Evolutionary conservation across 2,113 vertebrate species (phyloP), one percentile per base, ranked within the genome.

Genomic region (Smithornis capensis): DNA sequence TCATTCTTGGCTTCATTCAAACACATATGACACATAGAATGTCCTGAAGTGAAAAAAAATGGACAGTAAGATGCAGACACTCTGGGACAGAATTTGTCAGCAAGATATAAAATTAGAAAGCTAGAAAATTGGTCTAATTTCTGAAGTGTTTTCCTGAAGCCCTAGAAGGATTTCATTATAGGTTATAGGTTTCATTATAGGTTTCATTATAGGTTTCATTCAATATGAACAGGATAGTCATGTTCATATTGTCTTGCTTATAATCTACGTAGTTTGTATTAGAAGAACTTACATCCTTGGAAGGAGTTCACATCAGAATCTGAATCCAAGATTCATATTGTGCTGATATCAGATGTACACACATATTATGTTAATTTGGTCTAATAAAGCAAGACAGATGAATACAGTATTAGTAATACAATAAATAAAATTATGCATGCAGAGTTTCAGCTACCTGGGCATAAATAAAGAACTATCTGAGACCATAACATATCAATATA

Each of bases 1-100:
- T 94, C 47, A 76, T 89, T 95, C 63, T 83, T 47, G 31, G 22
- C 73, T 85, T 93, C 79, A 78, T 87, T 94, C 74, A 86, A 83
- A 75, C 38, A 86, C 29, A 65, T 49, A 60, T 1, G 4, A 27
- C 63, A 89, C 0, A 0, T 70, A n/a, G 55, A 37, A 87, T 89
- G 45, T 49, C 59, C 56, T 84, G 45, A 85, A 91, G 63, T 70
- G 33, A 92, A 65, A 23, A 49, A 94, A 73, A 90, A 83, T 75
- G 42, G 53, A 78, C 60, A 73, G 33, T 78, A 42, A 91, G 45
- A 81, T 82, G 47, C 42, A 75, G 35, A 81, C 42, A 44, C n/a
- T 70, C 47, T 16, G 6, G 14, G 28, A 42, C 33, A 60, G 55
- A 85, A 53, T 80, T 84, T 93, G 12, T 78, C 70, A 92, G 24